Percentiles rank a stretch among this genome's conserved stretches.
These are phyloP conservation scores for Rhineura floridana DNA, from an alignment of 2,113 vertebrate genomes.

Conservation along the genomic window DNA sequence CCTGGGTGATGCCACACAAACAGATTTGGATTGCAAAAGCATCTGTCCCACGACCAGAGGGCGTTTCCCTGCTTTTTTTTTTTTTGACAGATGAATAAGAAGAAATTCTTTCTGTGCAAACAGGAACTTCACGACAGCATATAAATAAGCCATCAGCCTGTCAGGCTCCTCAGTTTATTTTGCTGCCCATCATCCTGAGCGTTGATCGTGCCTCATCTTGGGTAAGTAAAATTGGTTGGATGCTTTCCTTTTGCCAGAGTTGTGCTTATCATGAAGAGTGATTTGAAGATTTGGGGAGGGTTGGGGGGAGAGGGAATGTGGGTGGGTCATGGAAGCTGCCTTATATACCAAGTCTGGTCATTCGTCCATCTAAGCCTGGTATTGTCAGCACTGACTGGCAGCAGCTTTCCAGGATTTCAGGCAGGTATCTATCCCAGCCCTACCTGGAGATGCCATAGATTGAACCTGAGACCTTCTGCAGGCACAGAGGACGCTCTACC, in stretches of 20 bases:
- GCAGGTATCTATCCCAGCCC: background rate
- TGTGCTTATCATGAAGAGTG: too few relatives aligned
- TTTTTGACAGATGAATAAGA: background rate
- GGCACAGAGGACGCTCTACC: background rate
- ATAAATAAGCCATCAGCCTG: background rate
- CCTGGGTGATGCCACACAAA: background rate
- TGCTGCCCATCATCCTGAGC: background rate
- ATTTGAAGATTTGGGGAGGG: too few relatives aligned
- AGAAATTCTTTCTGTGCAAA: background rate
- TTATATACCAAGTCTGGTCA: background rate
- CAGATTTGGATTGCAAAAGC: background rate
- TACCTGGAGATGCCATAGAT: background rate
- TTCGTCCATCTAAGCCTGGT: background rate
- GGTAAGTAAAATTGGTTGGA: background rate
- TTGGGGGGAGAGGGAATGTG: background rate
- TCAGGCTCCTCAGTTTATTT: background rate
- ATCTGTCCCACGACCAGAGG: background rate
- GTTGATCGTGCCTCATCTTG: fast-evolving
- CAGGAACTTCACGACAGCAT: background rate
- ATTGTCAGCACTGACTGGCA: background rate
- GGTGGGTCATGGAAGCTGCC: background rate
- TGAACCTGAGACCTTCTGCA: background rate
- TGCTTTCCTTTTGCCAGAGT: too few relatives aligned
- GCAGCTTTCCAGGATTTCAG: background rate
- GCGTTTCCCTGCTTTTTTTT: background rate